These are phyloP conservation scores for Callosobruchus maculatus DNA, from an alignment of 2,888 invertebrate species.

Conservation along the genomic window DNA sequence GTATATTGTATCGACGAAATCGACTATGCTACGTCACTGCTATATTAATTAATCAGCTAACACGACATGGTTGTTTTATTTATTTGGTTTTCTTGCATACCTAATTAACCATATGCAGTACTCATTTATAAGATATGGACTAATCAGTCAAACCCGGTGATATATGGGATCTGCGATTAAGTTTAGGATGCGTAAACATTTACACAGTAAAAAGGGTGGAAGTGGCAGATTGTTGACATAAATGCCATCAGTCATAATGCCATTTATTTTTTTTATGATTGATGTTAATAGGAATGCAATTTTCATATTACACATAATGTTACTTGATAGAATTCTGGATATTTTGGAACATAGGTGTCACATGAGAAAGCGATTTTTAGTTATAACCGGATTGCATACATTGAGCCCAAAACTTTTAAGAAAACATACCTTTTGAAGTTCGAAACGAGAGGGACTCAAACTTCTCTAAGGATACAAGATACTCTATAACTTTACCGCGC, in stretches of 20 bases:
- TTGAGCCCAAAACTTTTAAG: no score
- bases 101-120: neutral
- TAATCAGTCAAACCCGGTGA: neutral
- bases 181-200: neutral
- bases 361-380: no score
- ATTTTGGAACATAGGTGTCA: no score
- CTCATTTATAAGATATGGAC: neutral
- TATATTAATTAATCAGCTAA: neutral
- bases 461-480: no score
- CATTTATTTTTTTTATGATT: neutral
- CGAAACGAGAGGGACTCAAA: no score
- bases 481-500: no score
- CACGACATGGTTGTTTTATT: neutral
- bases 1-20: neutral
- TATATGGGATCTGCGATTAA: neutral
- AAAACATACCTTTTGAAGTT: no score
- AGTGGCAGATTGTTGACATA: neutral
- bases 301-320: no score
- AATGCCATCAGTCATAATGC: neutral
- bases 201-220: neutral
- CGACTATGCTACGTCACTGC: neutral
- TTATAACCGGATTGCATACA: no score
- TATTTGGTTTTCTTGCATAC: neutral
- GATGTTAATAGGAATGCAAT: no score
- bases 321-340: no score